Conservation (phyloP, 2,888 invertebrate species). For the Tetramorium bicarinatum region DNA sequence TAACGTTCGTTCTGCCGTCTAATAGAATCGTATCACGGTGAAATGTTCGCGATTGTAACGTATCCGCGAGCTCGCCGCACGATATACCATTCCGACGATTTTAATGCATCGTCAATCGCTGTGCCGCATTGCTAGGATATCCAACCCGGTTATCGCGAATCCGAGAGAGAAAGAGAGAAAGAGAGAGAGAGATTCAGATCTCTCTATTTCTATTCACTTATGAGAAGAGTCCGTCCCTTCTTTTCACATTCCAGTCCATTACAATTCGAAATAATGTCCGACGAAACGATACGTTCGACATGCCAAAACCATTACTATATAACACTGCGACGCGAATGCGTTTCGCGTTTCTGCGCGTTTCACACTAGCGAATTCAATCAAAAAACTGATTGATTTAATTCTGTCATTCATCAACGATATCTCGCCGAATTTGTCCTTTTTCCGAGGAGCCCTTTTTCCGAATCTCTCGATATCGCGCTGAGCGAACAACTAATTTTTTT, state of each 20-base stretch:
- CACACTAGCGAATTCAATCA: conserved; percentile 46
- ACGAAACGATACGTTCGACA: conserved; percentile 28
- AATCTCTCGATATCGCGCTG: conserved; percentile 20
- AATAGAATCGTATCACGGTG: conserved; percentile 64
- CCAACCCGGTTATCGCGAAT: conserved; percentile 43
- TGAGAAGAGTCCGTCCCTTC: conserved; percentile 15
- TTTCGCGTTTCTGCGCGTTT: conserved; percentile 17
- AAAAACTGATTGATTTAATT: conserved; percentile 62
- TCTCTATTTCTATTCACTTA: conserved; percentile 8
- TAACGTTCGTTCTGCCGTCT: conserved; percentile 59
- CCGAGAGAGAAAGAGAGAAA: not conserved
- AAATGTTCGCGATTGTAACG: conserved; percentile 61
- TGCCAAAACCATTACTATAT: conserved; percentile 12
- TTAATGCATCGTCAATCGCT: conserved; percentile 72
- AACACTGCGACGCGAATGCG: conserved; percentile 23
- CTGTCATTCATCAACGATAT: conserved; percentile 28
- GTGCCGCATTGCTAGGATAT: conserved; percentile 42
- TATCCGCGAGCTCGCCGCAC: conserved; percentile 52
- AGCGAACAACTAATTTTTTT: conserved; percentile 34
- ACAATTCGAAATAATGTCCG: conserved; percentile 56
- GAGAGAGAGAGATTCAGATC: not conserved
- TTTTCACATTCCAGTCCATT: conserved; percentile 63
- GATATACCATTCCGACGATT: conserved; percentile 68
- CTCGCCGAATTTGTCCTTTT: not conserved
- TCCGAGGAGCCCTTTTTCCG: not conserved